Percentiles rank a stretch among this genome's conserved stretches.
Evolutionary conservation across 2,888 invertebrate species (phyloP).

Genomic region (Ophioninae sp.): DNA sequence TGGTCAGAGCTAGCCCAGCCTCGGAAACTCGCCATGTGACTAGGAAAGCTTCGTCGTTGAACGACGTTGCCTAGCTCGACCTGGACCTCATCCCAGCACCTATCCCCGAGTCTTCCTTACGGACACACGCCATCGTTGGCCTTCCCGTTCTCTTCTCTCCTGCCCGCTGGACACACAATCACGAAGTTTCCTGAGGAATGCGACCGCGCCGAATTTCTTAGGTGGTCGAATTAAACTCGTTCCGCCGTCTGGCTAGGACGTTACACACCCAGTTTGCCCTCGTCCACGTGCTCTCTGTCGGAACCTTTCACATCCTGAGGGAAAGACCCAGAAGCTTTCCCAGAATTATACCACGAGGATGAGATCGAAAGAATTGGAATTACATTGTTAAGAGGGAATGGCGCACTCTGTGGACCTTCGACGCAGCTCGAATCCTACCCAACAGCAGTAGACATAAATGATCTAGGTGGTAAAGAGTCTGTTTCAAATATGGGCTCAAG

Average conservation of each 20-base stretch:
- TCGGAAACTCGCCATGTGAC: slow-evolving; percentile 66
- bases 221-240: slow-evolving; percentile 80
- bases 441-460: no score
- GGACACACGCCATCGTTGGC: slow-evolving; percentile 57
- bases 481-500: no score
- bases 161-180: slow-evolving; percentile 79
- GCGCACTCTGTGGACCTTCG: no score
- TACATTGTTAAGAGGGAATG: no score
- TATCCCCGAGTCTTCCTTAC: slow-evolving; percentile 55
- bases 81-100: slow-evolving; percentile 13
- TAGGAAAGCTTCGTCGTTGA: slow-evolving; percentile 71
- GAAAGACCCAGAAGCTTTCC: slow-evolving; percentile 43
- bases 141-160: slow-evolving; percentile 47
- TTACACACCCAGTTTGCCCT: slow-evolving; percentile 59
- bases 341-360: no score
- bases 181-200: slow-evolving; percentile 81
- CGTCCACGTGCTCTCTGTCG: slow-evolving; percentile 23
- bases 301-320: slow-evolving; percentile 11
- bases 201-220: slow-evolving; percentile 80
- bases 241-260: slow-evolving; percentile 72
- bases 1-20: slow-evolving; percentile 72
- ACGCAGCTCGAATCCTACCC: no score
- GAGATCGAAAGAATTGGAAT: no score
- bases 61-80: slow-evolving; percentile 66
- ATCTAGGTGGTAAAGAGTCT: no score